Evolutionary conservation across 1,140 invertebrate species (phyloP).

Genomic region (Cyrtorhinus lividipennis): DNA sequence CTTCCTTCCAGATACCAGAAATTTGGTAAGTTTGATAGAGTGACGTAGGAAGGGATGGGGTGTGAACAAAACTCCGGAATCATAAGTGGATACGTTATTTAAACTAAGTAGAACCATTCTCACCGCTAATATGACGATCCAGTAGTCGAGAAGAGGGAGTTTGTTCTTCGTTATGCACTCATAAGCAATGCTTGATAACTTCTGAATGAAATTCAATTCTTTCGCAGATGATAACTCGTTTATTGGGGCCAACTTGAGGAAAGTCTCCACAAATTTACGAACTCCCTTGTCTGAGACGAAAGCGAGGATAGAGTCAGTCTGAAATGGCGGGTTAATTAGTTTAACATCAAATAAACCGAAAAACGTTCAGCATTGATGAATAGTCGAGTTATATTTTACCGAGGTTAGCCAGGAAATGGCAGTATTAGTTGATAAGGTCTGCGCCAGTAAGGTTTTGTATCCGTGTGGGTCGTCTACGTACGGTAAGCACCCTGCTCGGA

Average conservation of each 20-base stretch:
- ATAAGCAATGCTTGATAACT: constrained; percentile 60
- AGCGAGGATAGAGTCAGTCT: constrained; percentile 34
- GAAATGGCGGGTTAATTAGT: too few species aligned
- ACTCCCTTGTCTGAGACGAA: constrained; percentile 40
- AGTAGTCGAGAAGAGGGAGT: constrained; percentile 57
- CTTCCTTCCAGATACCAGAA: too few species aligned
- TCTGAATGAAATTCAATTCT: constrained; percentile 45
- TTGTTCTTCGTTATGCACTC: constrained; percentile 79
- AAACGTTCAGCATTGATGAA: neutral
- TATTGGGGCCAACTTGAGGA: constrained; percentile 33
- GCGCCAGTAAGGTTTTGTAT: constrained; percentile 64
- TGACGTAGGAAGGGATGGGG: too few species aligned
- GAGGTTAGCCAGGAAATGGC: constrained; percentile 46
- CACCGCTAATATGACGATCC: constrained; percentile 53
- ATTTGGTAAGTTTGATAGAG: too few species aligned
- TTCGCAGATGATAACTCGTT: neutral
- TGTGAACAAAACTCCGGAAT: too few species aligned
- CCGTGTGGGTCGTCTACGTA: constrained; percentile 78
- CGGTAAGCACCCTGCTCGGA: constrained; percentile 73
- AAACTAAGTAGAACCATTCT: too few species aligned
- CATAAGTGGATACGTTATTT: too few species aligned
- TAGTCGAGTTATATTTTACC: constrained; percentile 18
- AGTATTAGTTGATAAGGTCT: constrained; percentile 66
- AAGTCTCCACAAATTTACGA: constrained; percentile 42
- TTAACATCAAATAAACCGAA: constrained; percentile 11